Conservation (phyloP, 2,113 vertebrate genomes). For the Odontesthes bonariensis region DNA sequence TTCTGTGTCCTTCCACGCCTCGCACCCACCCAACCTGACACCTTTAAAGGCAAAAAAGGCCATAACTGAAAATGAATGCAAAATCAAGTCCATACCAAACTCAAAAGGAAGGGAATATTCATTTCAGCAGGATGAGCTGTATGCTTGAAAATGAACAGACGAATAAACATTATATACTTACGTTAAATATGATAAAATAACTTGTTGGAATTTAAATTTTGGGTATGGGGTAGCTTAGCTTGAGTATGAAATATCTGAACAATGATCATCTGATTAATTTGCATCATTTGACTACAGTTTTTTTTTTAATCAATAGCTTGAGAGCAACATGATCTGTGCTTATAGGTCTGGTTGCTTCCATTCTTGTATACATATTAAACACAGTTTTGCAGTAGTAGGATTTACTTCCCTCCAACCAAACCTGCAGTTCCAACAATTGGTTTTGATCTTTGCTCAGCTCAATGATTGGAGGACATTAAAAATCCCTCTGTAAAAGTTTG, state of each 20-base stretch:
- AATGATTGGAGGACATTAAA: neutral
- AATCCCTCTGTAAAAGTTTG: neutral
- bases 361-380: constrained; percentile 12
- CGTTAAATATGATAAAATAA: no score
- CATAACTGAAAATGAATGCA: neutral
- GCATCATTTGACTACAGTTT: neutral
- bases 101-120: neutral
- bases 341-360: constrained; percentile 9
- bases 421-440: neutral
- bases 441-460: neutral
- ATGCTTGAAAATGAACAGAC: neutral
- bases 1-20: no score
- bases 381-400: neutral
- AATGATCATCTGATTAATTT: neutral
- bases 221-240: neutral
- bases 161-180: no score
- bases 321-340: constrained; percentile 13
- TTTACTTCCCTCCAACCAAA: neutral
- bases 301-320: constrained; percentile 32
- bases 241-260: constrained; percentile 1
- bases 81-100: neutral
- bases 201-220: no score
- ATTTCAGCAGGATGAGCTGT: constrained; percentile 13
- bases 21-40: no score
- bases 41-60: no score